These are phyloP conservation scores for Mechanitis mazaeus DNA, from an alignment of 2,888 invertebrate genomes.

Conservation along the genomic window DNA sequence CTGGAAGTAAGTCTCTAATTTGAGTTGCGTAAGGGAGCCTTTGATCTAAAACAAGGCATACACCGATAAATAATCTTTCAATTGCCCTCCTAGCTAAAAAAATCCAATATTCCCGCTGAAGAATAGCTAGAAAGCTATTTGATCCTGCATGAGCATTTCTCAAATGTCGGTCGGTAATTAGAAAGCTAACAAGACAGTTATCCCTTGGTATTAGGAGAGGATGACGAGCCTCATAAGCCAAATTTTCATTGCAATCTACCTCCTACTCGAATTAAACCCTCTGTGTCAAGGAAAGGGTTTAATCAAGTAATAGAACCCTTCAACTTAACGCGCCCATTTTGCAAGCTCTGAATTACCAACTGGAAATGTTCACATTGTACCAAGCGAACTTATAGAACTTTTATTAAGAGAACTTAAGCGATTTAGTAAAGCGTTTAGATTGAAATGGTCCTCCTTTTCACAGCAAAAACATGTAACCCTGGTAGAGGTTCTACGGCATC, in stretches of 20 bases:
- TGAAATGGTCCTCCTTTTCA: too few relatives aligned
- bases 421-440: too few relatives aligned
- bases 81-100: neutral
- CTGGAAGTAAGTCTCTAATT: slow-evolving; percentile 14
- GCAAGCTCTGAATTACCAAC: too few relatives aligned
- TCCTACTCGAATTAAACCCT: slow-evolving; percentile 8
- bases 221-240: slow-evolving; percentile 1
- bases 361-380: too few relatives aligned
- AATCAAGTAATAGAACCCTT: slow-evolving; percentile 7
- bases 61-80: slow-evolving; percentile 1
- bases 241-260: too few relatives aligned
- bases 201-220: neutral
- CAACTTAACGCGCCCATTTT: too few relatives aligned
- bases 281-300: slow-evolving; percentile 8
- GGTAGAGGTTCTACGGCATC: too few relatives aligned
- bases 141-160: slow-evolving; percentile 6
- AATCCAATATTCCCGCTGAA: slow-evolving; percentile 16
- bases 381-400: too few relatives aligned
- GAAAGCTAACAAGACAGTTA: too few relatives aligned
- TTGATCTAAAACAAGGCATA: slow-evolving; percentile 12
- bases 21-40: slow-evolving; percentile 2
- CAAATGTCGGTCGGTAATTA: slow-evolving; percentile 5
- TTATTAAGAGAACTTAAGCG: too few relatives aligned
- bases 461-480: too few relatives aligned
- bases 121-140: slow-evolving; percentile 8